Evolutionary conservation across 1,140 invertebrate genomes (phyloP), one percentile per base, ranked within the genome.

Genomic region (Phymorhynchus buccinoides): DNA sequence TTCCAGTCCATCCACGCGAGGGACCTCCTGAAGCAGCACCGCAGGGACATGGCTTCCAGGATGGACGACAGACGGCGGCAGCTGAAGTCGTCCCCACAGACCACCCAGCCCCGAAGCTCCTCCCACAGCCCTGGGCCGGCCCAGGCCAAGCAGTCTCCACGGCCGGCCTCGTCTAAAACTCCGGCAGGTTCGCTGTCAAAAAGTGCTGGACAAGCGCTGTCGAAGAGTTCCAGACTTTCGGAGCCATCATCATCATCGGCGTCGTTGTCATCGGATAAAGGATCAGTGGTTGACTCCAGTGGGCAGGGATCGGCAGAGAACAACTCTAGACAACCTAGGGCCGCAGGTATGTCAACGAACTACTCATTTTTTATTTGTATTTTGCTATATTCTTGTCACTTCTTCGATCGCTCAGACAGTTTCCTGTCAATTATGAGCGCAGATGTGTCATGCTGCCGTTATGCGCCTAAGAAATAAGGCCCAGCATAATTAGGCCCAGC

Each of bases 21-120:
- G 37, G 90, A 92, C n/a, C 80, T 93, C 6, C 68, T 93, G 14
- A 89, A 91, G 73, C 88, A 90, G 84, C 90, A 92, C 78, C 87
- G 89, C 84, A 82, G 86, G 44, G 77, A 82, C 3, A 86, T 90
- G 71, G 71, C 83, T 32, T 84, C 89, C 78, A 89, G 85, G 80
- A 85, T 78, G 48, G 83, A 71, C 37, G 35, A 86, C 42, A 83
- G 80, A 62, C 77, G 62, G 71, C 79, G 18, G 37, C 52, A 83
- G 81, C 42, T 39, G 77, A 52, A 48, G 16, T 9, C 42, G 27
- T 35, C 41, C 3, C 18, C 4, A 9, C 73, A 75, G 18, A 9
- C 9, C 32, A 75, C 16, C 9, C 32, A 22, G 16, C 9, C 14
- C 22, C 7, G 42, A 16, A 41, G 27, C 68, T 6, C 68, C 48